Percentiles rank a stretch among this genome's conserved stretches.
These are phyloP conservation scores for Ferrisia virgata DNA, from an alignment of 2,888 invertebrate genomes.

Conservation along the genomic window DNA sequence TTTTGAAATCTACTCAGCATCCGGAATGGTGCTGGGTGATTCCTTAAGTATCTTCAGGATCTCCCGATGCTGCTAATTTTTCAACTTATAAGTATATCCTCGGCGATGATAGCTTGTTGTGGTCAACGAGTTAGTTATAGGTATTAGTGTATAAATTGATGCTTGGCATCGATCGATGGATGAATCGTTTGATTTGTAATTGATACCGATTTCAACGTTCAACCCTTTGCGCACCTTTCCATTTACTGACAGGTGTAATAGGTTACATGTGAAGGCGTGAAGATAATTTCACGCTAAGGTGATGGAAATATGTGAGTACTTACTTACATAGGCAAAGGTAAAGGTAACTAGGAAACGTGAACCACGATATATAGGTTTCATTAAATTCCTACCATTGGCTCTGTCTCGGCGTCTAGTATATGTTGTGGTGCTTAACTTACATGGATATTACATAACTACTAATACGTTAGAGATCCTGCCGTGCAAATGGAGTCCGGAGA, in stretches of 20 bases:
- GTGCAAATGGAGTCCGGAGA: too few relatives aligned
- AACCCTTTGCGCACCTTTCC: not conserved
- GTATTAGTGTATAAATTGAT: not conserved
- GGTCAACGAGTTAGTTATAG: not conserved
- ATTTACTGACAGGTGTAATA: conserved; percentile 4
- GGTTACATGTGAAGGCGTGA: not conserved
- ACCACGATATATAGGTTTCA: not conserved
- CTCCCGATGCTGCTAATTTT: too few relatives aligned
- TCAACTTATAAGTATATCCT: too few relatives aligned
- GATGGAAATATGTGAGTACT: too few relatives aligned
- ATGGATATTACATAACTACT: too few relatives aligned
- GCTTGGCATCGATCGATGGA: not conserved
- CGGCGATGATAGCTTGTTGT: too few relatives aligned
- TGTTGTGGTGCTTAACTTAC: too few relatives aligned
- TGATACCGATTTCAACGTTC: not conserved
- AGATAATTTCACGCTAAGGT: not conserved
- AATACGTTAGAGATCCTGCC: too few relatives aligned
- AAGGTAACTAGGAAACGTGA: not conserved
- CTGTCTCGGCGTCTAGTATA: too few relatives aligned
- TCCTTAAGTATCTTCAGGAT: too few relatives aligned
- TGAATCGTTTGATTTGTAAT: not conserved
- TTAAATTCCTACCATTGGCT: too few relatives aligned
- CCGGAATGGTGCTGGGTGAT: too few relatives aligned
- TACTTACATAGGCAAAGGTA: not conserved
- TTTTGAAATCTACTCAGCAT: not conserved